Evolutionary conservation across 1,140 invertebrate species (phyloP), one percentile per base, ranked within the genome.

Genomic region (Dendroctonus valens): DNA sequence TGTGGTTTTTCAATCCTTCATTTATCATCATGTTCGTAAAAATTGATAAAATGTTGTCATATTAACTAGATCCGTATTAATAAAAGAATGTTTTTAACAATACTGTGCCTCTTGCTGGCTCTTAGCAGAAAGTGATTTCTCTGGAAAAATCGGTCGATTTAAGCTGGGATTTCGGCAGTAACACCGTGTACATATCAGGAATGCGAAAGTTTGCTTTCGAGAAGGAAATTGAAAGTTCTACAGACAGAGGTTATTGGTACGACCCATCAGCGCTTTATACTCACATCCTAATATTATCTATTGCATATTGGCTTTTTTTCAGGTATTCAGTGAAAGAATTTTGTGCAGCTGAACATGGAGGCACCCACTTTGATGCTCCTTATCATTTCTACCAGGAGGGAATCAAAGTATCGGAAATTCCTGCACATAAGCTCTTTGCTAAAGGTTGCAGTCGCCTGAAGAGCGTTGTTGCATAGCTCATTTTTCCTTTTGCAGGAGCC

Each of bases 301-400:
- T 55, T 2, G 15, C 26, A 2, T 2, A 26, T 3, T 26, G 7
- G 39, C 39, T 3, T 5, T 11, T 51, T 61, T 54, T 8, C 51
- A 83, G 85, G 84, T 83, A 84, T 65, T 81, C 85, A 39, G 59
- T 75, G 3, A 85, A 87, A 61, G 81, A 83, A 12, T 84, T 87
- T 68, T 79, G 76, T 44, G 79, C 81, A 3, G 80, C 80, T 0
- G 87, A 89, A 69, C 87, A 89, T 73, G 81, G 81, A 6, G 86
- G 87, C 3, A 89, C 87, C 0, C 87, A 89, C 69, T 68, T 90
- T 2, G 87, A 89, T 74, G 86, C 87, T 5, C 87, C 88, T 0
- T 85, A 83, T 64, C 87, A 89, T 73, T 89, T 88, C 72, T 70
- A 76, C 42, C 72, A 79, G 48, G 65, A 76, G 8, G 83, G 82